phyloP scores from a whole-genome alignment of 2,888 invertebrate species.

The Prostheceraeus crozeri region DNA sequence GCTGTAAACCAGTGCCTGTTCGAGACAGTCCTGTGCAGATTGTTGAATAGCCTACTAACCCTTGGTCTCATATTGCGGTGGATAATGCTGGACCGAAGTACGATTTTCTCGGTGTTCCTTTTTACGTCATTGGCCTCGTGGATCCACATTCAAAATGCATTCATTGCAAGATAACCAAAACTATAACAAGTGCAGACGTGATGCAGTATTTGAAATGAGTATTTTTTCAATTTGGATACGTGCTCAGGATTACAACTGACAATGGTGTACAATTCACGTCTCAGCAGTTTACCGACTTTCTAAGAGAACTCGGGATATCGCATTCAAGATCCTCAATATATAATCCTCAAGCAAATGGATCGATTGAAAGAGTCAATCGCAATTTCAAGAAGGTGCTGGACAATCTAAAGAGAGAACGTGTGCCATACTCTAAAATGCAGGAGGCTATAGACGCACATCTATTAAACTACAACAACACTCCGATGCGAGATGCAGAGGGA shows the following conservation, averaged over 20 bases:
- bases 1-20: constrained; percentile 16
- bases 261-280: constrained; percentile 28
- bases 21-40: constrained; percentile 32
- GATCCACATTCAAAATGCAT: constrained; percentile 16
- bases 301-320: constrained; percentile 27
- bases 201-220: constrained; percentile 2
- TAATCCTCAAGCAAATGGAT: constrained; percentile 30
- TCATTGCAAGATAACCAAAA: constrained; percentile 21
- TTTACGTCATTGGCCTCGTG: constrained; percentile 29
- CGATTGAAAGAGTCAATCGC: constrained; percentile 17
- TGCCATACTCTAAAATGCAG: constrained; percentile 12
- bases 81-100: constrained; percentile 28
- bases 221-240: constrained; percentile 12
- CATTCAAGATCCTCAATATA: constrained; percentile 29
- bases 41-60: constrained; percentile 4
- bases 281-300: constrained; percentile 11
- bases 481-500: no score
- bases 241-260: constrained; percentile 18
- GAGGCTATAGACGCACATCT: constrained; percentile 24
- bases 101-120: background rate
- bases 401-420: background rate
- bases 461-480: constrained; percentile 14
- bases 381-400: constrained; percentile 15
- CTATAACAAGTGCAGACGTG: constrained; percentile 9
- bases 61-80: constrained; percentile 16